Percentiles rank a stretch among this genome's conserved stretches.
Conservation (phyloP, 2,113 vertebrate genomes). For the Isichthys henryi region DNA sequence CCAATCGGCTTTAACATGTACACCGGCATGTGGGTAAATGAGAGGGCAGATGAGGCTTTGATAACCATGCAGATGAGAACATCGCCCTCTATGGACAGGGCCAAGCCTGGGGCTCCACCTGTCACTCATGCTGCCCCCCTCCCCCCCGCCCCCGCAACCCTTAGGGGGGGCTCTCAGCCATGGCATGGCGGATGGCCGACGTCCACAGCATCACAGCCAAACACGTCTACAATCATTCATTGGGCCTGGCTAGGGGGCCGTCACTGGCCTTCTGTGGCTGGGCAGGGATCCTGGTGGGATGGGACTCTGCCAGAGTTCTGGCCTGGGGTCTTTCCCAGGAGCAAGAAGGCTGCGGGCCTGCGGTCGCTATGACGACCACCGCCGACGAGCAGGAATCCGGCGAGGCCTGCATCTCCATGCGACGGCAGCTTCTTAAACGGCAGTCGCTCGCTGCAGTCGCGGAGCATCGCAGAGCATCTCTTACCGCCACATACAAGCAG, state of each 20-base stretch:
- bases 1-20: neutral
- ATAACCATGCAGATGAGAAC: neutral
- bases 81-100: neutral
- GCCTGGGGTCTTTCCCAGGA: constrained; percentile 30
- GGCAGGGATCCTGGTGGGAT: constrained; percentile 21
- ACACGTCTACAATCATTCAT: neutral
- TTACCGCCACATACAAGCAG: neutral
- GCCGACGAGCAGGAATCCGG: neutral
- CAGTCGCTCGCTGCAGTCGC: neutral
- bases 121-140: neutral
- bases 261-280: constrained; percentile 10
- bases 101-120: constrained; percentile 5
- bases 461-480: neutral
- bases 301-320: neutral
- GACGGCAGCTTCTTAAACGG: neutral
- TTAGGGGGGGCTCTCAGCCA: neutral
- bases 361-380: constrained; percentile 30
- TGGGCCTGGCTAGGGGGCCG: neutral
- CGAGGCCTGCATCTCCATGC: neutral
- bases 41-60: neutral
- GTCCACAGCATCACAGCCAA: neutral
- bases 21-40: neutral
- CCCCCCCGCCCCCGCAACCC: neutral
- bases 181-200: no score
- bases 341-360: neutral